Percentiles rank a stretch among this genome's conserved stretches.
These are phyloP conservation scores for Ectobius pallidus DNA, from an alignment of 2,888 invertebrate species.

Conservation along the genomic window DNA sequence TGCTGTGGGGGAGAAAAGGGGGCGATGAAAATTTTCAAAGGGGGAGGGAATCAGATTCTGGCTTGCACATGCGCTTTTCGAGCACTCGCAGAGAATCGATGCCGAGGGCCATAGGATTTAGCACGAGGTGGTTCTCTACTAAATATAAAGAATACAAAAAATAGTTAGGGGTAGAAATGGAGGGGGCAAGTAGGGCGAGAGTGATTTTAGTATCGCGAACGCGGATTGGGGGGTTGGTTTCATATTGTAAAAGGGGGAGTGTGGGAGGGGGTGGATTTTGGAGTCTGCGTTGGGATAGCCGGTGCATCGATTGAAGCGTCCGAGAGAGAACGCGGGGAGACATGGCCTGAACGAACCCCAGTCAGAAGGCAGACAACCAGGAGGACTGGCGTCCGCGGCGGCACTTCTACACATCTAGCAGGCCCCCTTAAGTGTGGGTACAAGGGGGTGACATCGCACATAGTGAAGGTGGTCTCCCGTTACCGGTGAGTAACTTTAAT, in stretches of 20 bases:
- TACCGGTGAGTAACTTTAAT: not conserved
- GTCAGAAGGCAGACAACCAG: constrained; percentile 15
- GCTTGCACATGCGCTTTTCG: constrained; percentile 13
- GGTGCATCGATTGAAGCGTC: constrained; percentile 4
- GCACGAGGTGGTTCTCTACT: not conserved
- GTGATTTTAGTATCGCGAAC: constrained; percentile 19
- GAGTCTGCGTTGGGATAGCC: constrained; percentile 26
- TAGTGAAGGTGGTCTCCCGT: constrained; percentile 12
- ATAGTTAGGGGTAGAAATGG: not conserved
- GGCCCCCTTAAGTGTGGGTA: constrained; percentile 22
- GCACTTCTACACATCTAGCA: not conserved
- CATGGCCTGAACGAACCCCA: not conserved
- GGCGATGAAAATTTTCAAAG: not conserved
- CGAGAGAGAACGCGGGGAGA: not conserved
- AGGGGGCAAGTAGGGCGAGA: not conserved
- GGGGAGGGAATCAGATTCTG: not conserved
- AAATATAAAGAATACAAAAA: constrained; percentile 12
- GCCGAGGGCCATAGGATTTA: not conserved
- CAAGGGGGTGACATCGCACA: constrained; percentile 7
- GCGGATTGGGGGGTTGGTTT: constrained; percentile 25
- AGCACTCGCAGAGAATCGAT: constrained; percentile 9
- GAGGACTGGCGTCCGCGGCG: constrained; percentile 20
- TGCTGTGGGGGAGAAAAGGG: not conserved
- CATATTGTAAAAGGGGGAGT: constrained; percentile 14
- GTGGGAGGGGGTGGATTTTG: constrained; percentile 8